Base-by-base conservation (phyloP, 2,797 vertebrate species). In the Eulemur mongoz region DNA sequence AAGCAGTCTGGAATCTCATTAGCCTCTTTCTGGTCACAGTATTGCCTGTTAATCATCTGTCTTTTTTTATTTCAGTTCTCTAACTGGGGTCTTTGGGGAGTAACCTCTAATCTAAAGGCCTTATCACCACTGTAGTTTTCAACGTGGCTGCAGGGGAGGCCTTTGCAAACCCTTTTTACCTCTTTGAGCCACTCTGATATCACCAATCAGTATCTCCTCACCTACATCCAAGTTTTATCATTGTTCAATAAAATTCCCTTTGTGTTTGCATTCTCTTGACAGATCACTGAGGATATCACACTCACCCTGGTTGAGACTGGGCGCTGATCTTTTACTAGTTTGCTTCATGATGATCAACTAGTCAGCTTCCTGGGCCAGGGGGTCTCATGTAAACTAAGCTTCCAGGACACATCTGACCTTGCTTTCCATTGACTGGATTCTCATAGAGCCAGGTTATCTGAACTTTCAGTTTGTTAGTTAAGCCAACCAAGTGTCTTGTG, bases 1-100 rank as follows among this genome's bases (percentile, higher is more conserved):
- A 94, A 95, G 91, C 70, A 92, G 73, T 57, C 93, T 81, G 40
- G 90, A 93, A 67, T 96, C 87, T 94, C 92, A 86, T 97, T 97
- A 96, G 87, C 94, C 79, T 84, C 45, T 73, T 97, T 88, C 57
- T 57, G 73, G 27, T 57, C 81, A 40, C 22, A 92, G 23, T 40
- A 89, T 79, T 94, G 25, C 89, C 92, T 90, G 45, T 45, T 95
- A 96, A 97, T 40, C 79, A 92, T 95, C 84, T 88, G 81, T 95
- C 87, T 96, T 45, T 73, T 94, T 91, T 94, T 84, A 96, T 88
- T 93, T 52, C 23, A 75, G 13, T 81, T 73, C 32, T 92, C 89
- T 65, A 52, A 54, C 67, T 82, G 27, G 38, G n/a, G 85, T 72
- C 72, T 91, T 72, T 63, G 17, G 59, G 80, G 79, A 96, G 9